These are phyloP conservation scores for Mesorhabditis spiculigera DNA, from an alignment of 2,888 invertebrate species.

Conservation along the genomic window DNA sequence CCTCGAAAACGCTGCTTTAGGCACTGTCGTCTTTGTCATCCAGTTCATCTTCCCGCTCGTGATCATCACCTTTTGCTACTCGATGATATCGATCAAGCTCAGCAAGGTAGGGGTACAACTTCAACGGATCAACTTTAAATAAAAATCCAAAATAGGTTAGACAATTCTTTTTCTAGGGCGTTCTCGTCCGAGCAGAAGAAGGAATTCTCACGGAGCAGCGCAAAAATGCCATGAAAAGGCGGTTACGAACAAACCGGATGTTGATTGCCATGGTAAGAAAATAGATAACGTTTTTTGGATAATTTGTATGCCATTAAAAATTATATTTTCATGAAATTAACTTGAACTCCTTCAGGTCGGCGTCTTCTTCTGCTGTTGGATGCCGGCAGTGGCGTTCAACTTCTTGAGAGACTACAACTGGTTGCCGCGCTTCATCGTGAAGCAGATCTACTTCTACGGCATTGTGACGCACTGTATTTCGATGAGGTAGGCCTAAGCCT, in stretches of 20 bases:
- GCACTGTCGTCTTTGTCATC: slow-evolving; percentile 49
- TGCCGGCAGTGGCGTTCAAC: slow-evolving; percentile 60
- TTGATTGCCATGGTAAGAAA: slow-evolving; percentile 80
- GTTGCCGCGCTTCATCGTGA: slow-evolving; percentile 41
- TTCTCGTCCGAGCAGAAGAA: slow-evolving; percentile 32
- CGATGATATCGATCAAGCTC: slow-evolving; percentile 49
- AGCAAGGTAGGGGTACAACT: slow-evolving; percentile 26
- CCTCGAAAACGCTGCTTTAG: slow-evolving; percentile 11
- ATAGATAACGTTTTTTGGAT: slow-evolving; percentile 11
- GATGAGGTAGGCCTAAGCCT: slow-evolving; percentile 39
- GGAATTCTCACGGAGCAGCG: slow-evolving; percentile 46
- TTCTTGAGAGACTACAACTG: slow-evolving; percentile 51
- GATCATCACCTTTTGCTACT: slow-evolving; percentile 51
- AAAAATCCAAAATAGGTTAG: background rate
- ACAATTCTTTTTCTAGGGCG: slow-evolving; percentile 26
- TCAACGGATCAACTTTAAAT: background rate
- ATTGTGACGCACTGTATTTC: slow-evolving; percentile 55
- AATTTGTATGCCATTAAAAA: background rate
- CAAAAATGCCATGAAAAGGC: slow-evolving; percentile 67
- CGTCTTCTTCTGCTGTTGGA: slow-evolving; percentile 86
- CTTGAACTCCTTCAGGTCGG: slow-evolving; percentile 60
- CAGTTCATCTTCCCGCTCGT: slow-evolving; percentile 55
- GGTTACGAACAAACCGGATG: slow-evolving; percentile 91
- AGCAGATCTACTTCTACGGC: slow-evolving; percentile 53
- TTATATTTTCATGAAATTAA: slow-evolving; percentile 7